phyloP scores from a whole-genome alignment of 2,797 vertebrate genomes.

The Pygocentrus nattereri region DNA sequence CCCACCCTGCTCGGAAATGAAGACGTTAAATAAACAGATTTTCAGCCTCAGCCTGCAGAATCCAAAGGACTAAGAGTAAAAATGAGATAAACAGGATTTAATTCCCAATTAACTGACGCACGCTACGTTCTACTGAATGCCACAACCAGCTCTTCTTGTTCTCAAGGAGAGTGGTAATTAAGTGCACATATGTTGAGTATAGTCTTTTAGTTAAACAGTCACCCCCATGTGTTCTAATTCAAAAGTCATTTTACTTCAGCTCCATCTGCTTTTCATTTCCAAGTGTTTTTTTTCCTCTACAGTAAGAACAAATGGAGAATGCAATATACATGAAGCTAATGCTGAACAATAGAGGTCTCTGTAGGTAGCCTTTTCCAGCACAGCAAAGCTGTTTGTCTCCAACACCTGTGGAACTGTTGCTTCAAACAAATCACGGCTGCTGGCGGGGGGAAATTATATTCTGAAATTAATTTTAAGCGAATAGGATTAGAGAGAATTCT shows the following conservation, averaged over 20 bases:
- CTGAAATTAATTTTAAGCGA: neutral
- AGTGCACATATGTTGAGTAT: neutral
- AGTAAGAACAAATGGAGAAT: neutral
- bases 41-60: neutral
- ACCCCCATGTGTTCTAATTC: neutral
- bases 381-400: neutral
- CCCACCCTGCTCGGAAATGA: constrained; percentile 4
- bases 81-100: neutral
- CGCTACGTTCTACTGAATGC: neutral
- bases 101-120: constrained; percentile 3
- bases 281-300: neutral
- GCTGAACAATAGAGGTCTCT: constrained; percentile 6
- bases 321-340: neutral
- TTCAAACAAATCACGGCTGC: constrained; percentile 5
- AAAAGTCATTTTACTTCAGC: neutral
- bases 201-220: neutral
- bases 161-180: neutral
- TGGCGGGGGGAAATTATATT: constrained; percentile 1
- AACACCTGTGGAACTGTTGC: constrained; percentile 21
- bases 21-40: constrained; percentile 20
- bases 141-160: neutral
- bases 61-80: neutral
- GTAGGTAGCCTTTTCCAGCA: neutral
- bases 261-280: constrained; percentile 3
- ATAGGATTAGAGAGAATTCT: neutral